These are phyloP conservation scores for Synergus laeviventris DNA, from an alignment of 2,888 invertebrate genomes.

Conservation along the genomic window DNA sequence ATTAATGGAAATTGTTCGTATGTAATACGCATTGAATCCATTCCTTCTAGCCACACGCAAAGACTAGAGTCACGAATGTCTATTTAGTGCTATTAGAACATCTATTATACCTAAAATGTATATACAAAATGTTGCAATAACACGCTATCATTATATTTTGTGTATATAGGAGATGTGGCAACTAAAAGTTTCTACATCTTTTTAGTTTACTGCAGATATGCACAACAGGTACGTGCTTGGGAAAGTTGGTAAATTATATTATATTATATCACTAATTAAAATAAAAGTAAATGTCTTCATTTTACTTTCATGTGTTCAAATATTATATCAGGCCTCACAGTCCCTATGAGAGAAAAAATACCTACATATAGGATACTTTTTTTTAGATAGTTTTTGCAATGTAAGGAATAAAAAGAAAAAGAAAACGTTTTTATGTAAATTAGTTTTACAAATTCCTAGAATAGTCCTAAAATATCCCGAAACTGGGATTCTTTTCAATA, in stretches of 20 bases:
- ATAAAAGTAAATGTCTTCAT: too few species aligned
- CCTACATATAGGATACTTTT: too few species aligned
- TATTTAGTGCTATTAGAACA: background rate
- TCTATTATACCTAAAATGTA: background rate
- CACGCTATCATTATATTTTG: background rate
- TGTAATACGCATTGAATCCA: background rate
- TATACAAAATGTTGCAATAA: background rate
- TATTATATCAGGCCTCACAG: too few species aligned
- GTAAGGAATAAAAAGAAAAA: too few species aligned
- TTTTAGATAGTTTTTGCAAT: too few species aligned
- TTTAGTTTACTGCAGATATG: background rate
- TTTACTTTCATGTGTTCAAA: too few species aligned
- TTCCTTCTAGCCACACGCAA: background rate
- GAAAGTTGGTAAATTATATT: background rate
- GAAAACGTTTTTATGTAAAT: too few species aligned
- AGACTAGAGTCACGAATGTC: background rate
- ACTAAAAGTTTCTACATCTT: too few species aligned
- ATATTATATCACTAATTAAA: background rate
- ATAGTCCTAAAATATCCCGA: too few species aligned
- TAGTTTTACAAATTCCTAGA: too few species aligned
- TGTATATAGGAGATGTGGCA: background rate
- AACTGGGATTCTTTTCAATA: too few species aligned
- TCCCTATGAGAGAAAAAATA: too few species aligned
- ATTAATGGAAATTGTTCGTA: conserved; percentile 2
- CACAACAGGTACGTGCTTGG: background rate